Conservation (phyloP, 2,113 vertebrate genomes). For the Tachycineta bicolor region DNA sequence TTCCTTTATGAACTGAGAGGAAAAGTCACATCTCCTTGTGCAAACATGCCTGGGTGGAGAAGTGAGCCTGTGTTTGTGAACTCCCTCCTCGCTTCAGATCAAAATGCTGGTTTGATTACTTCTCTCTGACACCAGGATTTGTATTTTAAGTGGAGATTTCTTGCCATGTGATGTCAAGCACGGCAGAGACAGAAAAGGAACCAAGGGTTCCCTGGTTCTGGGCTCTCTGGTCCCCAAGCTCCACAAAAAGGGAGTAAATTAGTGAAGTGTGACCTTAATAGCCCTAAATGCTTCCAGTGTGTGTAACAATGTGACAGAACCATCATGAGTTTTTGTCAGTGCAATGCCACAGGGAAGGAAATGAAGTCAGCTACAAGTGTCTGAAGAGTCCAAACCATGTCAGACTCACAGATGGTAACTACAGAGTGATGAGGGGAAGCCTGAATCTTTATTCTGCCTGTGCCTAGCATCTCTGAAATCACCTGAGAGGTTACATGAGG, state of each 20-base stretch:
- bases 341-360: not conserved
- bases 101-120: slow-evolving; percentile 11
- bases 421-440: not conserved
- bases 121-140: not conserved
- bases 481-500: not conserved
- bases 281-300: not conserved
- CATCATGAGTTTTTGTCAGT: not conserved
- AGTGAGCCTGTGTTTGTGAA: not conserved
- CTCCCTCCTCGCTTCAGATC: not conserved
- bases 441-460: not conserved
- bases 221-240: not conserved
- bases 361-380: not conserved
- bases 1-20: not conserved
- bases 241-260: not conserved
- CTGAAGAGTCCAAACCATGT: not conserved
- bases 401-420: not conserved
- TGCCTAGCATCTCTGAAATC: not conserved
- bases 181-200: slow-evolving; percentile 8
- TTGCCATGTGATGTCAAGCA: slow-evolving; percentile 4
- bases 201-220: not conserved
- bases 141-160: slow-evolving; percentile 28
- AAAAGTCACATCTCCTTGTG: not conserved
- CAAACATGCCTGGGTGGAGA: not conserved
- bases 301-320: not conserved
- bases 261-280: not conserved